Evolutionary conservation across 2,797 vertebrate genomes (phyloP).

Genomic region (Parauchenoglanis ngamensis): DNA sequence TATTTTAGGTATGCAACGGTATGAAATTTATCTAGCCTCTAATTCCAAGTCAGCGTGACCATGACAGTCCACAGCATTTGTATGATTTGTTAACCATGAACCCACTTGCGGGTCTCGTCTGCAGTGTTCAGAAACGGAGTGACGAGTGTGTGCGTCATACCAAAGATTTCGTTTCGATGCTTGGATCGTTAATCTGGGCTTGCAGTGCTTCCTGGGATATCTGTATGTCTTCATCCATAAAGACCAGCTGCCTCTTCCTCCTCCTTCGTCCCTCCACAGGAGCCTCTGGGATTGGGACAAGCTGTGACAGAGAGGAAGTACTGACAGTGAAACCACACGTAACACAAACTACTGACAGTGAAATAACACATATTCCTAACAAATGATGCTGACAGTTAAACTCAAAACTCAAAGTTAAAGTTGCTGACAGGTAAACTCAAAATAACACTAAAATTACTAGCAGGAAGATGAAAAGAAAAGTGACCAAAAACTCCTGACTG

Average conservation of each 20-base stretch:
- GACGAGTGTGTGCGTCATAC: slow-evolving; percentile 24
- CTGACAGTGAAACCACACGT: neutral
- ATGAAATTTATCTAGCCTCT: neutral
- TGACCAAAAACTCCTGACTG: neutral
- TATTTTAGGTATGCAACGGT: neutral
- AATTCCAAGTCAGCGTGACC: neutral
- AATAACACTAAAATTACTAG: neutral
- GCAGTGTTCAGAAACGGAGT: neutral
- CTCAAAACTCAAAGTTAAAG: neutral
- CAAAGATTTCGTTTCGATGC: slow-evolving; percentile 56
- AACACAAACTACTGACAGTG: neutral
- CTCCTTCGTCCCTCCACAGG: slow-evolving; percentile 43
- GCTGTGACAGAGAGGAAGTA: neutral
- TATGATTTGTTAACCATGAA: neutral
- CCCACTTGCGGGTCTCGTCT: neutral
- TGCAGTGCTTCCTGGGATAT: slow-evolving; percentile 62
- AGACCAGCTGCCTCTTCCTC: slow-evolving; percentile 71
- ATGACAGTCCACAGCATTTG: neutral
- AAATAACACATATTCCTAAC: neutral
- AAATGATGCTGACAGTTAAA: too few species aligned
- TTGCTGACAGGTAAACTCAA: neutral
- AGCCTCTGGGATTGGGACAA: slow-evolving; percentile 41
- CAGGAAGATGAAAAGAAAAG: neutral
- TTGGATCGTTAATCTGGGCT: slow-evolving; percentile 58
- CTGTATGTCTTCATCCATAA: slow-evolving; percentile 72